Evolutionary conservation across 2,113 vertebrate species (phyloP).

Genomic region (Lonchura striata): DNA sequence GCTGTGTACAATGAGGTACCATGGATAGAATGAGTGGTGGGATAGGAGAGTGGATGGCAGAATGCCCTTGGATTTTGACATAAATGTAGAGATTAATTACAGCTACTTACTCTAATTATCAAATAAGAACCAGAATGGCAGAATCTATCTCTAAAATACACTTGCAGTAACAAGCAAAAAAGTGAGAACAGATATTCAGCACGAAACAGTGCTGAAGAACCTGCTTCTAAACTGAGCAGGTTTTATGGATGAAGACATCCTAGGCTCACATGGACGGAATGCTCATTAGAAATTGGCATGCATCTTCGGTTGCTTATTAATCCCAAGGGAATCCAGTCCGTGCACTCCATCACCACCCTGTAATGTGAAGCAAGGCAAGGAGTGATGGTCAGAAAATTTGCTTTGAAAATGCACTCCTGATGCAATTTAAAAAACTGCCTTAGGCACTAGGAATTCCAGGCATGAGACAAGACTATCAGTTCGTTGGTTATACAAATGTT

Average conservation of each 20-base stretch:
- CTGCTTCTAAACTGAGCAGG: background rate
- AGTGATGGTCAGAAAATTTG: background rate
- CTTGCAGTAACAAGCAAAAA: background rate
- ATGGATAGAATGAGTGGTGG: background rate
- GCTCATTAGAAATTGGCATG: background rate
- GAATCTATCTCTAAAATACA: background rate
- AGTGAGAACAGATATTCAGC: background rate
- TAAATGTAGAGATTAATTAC: background rate
- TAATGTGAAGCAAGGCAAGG: background rate
- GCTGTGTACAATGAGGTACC: background rate
- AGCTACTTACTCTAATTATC: background rate
- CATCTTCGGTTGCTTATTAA: background rate
- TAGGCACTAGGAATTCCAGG: background rate
- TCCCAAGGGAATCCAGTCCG: background rate
- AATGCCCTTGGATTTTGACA: slow-evolving; percentile 6
- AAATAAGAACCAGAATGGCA: background rate
- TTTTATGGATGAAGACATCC: background rate
- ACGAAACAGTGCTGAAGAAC: background rate
- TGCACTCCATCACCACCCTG: background rate
- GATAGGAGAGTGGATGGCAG: background rate
- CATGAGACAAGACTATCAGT: background rate
- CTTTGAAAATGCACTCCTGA: background rate
- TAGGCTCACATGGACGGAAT: background rate
- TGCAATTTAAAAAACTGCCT: background rate
- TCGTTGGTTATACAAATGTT: background rate